These are phyloP conservation scores for Antheraea yamamai DNA, from an alignment of 2,888 invertebrate genomes.

Conservation along the genomic window DNA sequence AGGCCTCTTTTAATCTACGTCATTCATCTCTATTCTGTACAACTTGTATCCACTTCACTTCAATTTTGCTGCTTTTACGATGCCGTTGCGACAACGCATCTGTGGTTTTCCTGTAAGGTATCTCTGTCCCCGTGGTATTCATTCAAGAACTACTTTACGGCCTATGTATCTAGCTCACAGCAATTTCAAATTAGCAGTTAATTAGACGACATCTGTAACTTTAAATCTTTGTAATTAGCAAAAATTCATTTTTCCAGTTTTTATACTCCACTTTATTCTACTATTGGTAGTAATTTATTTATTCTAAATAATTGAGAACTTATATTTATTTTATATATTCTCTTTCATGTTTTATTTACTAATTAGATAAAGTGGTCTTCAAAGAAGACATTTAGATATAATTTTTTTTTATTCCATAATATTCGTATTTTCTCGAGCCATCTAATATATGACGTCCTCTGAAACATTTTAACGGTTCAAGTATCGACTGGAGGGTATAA, in stretches of 20 bases:
- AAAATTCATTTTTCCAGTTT: neutral
- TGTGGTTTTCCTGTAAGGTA: too few species aligned
- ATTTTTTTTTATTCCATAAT: neutral
- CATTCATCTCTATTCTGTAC: too few species aligned
- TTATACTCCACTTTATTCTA: neutral
- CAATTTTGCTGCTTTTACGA: too few species aligned
- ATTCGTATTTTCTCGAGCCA: neutral
- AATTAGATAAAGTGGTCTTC: neutral
- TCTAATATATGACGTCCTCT: neutral
- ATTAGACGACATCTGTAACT: too few species aligned
- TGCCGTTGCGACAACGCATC: too few species aligned
- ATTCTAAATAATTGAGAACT: neutral
- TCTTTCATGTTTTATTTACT: neutral
- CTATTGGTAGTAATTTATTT: neutral
- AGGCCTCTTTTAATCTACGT: too few species aligned
- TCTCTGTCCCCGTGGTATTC: too few species aligned
- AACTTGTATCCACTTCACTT: neutral
- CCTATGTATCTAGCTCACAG: too few species aligned
- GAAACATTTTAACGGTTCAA: neutral
- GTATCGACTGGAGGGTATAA: neutral
- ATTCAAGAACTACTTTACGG: too few species aligned
- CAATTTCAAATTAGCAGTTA: too few species aligned
- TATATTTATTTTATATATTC: neutral
- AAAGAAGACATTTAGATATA: neutral
- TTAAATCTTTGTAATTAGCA: neutral